phyloP scores from a whole-genome alignment of 2,113 vertebrate genomes.

The Protobothrops mucrosquamatus region DNA sequence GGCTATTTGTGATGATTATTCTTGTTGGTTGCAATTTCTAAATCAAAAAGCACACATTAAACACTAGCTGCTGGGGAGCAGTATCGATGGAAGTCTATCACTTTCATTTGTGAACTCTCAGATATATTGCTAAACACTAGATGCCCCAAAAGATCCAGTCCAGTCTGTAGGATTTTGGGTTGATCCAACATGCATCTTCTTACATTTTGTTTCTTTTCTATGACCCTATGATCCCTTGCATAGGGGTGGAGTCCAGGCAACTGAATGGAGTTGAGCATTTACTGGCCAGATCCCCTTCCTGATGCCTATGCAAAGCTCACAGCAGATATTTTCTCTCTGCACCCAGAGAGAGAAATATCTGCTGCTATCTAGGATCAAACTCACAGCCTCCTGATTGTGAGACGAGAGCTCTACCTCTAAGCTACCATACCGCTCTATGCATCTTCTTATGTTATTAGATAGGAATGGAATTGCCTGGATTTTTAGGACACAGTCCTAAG shows the following conservation, averaged over 20 bases:
- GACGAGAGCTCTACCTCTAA: neutral
- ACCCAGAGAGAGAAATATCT: neutral
- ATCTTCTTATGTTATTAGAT: neutral
- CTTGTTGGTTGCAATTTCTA: neutral
- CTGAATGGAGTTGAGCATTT: neutral
- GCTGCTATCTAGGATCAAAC: neutral
- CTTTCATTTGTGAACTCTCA: neutral
- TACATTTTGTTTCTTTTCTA: neutral
- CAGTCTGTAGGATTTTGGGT: neutral
- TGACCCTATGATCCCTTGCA: neutral
- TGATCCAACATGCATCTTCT: neutral
- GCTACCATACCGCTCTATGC: neutral
- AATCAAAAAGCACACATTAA: neutral
- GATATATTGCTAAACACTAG: neutral
- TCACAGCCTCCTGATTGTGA: neutral
- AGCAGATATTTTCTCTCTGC: neutral
- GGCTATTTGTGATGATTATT: neutral
- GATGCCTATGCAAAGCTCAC: neutral
- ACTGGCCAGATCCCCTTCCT: neutral
- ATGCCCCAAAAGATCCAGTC: neutral
- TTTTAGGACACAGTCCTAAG: neutral
- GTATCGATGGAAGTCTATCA: neutral
- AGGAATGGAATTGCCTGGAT: neutral
- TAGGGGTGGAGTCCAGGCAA: neutral
- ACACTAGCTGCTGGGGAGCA: neutral